Conservation (phyloP, 2,113 vertebrate species). For the Spheniscus mendiculus region DNA sequence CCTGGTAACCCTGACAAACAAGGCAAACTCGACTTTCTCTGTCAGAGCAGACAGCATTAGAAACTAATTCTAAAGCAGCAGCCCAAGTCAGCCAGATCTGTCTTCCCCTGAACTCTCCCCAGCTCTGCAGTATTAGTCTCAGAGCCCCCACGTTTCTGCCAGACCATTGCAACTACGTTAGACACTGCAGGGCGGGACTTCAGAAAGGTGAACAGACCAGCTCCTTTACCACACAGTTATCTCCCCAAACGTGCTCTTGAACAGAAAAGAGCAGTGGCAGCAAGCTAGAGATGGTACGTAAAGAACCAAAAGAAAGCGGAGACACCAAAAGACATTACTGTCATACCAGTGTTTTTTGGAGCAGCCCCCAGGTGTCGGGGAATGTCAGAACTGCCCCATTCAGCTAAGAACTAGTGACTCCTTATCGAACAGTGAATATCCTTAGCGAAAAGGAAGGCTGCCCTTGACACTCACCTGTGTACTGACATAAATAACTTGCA, state of each 20-base stretch:
- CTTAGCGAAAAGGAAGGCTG: not conserved
- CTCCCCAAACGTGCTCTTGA: not conserved
- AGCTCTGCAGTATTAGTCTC: accelerated
- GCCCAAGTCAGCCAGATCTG: not conserved
- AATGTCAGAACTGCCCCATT: not conserved
- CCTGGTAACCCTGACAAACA: not conserved
- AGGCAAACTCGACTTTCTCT: not conserved
- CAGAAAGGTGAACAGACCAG: not conserved
- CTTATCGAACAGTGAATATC: not conserved
- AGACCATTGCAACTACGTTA: not conserved
- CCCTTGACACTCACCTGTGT: not conserved
- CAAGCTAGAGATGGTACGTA: not conserved
- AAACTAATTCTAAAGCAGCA: not conserved
- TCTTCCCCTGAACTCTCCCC: not conserved
- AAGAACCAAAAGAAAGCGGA: not conserved
- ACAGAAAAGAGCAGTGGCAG: not conserved
- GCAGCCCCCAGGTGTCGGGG: not conserved
- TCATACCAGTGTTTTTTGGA: not conserved
- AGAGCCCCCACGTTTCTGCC: not conserved
- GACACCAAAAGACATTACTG: not conserved
- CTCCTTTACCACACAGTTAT: not conserved
- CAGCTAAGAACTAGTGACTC: not conserved
- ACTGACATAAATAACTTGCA: not conserved
- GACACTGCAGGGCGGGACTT: not conserved
- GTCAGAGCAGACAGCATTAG: not conserved